Base-by-base conservation (phyloP, 2,797 vertebrate species). In the Dendrocincla fuliginosa region DNA sequence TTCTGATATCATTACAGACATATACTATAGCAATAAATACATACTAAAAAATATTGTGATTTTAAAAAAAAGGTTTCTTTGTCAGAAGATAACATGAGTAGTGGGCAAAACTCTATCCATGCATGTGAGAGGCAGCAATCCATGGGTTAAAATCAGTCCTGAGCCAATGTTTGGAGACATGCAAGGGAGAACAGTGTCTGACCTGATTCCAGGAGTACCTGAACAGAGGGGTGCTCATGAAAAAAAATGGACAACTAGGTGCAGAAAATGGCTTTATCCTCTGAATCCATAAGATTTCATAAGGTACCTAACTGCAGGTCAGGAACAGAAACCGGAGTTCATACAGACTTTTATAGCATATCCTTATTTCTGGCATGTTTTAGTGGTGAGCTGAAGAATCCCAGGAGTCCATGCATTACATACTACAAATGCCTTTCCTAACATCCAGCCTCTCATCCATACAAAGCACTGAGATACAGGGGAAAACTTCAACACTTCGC, bases 21-120 rank as follows among this genome's bases (percentile, higher is more conserved):
- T 25, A 50, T 3, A 32, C 15, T 23, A 13, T 41, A 52, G n/a
- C 4, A 47, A 57, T 63, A 53, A 83, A 78, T 23, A 56, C 7
- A 27, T 37, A 5, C 13, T 32, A 55, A 57, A 74, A 84, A 44
- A 46, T 6, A 0, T 28, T 81, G 20, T 19, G 24, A 39, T 63
- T 87, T 39, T 5, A 7, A 57, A 63, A 49, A 56, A 73, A 41
- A 4, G 44, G 7, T 33, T 80, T 84, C 10, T 6, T 20, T 23
- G 6, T 44, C 11, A 20, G 23, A 55, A 73, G 28, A 11, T 20
- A 59, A 32, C 13, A 30, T 6, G 18, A 12, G 35, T 27, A 46
- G 19, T 15, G 5, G 16, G 15, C 14, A 64, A 59, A 30, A 24
- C 3, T 5, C 4, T 64, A 69, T 30, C 8, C 0, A 1, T 37